phyloP scores from a whole-genome alignment of 2,888 invertebrate species.

The Eupithecia tripunctaria region DNA sequence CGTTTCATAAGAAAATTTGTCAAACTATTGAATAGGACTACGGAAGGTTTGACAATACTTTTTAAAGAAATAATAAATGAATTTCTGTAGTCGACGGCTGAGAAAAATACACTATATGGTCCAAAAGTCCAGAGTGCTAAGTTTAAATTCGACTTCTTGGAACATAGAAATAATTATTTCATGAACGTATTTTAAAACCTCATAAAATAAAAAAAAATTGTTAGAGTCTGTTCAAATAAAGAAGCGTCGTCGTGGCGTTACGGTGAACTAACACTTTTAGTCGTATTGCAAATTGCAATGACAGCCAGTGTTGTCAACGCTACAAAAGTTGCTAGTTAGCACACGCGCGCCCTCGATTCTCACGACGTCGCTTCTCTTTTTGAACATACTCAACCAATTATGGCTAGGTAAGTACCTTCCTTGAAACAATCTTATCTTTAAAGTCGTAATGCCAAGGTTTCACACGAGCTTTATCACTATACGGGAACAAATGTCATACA shows the following conservation, averaged over 20 bases:
- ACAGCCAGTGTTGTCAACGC: no score
- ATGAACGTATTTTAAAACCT: not conserved
- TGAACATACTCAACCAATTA: no score
- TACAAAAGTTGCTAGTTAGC: no score
- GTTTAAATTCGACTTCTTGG: not conserved
- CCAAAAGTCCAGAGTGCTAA: not conserved
- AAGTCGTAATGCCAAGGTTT: not conserved
- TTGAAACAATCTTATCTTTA: not conserved
- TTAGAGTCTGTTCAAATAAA: no score
- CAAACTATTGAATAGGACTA: not conserved
- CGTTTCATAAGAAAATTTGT: no score
- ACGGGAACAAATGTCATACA: constrained; percentile 2
- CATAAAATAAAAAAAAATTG: not conserved
- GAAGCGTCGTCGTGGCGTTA: no score
- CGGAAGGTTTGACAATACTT: not conserved
- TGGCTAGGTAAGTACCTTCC: no score
- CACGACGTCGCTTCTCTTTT: no score
- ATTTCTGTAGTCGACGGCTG: not conserved
- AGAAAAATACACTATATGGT: not conserved
- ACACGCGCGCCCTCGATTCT: no score
- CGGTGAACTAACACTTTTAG: no score
- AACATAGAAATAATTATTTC: not conserved
- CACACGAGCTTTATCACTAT: constrained; percentile 8
- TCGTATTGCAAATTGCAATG: no score
- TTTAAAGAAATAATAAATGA: not conserved